Evolutionary conservation across 2,797 vertebrate genomes (phyloP).

Genomic region (Thalassophryne amazonica): DNA sequence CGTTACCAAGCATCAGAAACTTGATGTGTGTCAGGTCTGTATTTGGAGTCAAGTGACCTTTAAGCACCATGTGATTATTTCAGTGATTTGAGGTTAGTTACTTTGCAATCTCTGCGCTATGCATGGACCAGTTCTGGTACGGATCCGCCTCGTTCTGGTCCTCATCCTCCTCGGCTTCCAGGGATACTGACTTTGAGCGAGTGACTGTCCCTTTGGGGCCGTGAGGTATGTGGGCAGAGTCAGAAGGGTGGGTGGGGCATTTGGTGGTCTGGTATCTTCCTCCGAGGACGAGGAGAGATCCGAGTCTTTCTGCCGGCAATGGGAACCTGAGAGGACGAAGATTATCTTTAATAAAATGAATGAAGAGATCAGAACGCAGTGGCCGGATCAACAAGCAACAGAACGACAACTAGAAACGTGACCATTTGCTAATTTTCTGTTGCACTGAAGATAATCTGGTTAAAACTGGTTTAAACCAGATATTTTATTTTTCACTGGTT

Average conservation of each 20-base stretch:
- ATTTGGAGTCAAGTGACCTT: no score
- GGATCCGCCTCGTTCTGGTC: conserved; percentile 84
- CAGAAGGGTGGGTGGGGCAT: conserved; percentile 79
- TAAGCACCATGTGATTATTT: no score
- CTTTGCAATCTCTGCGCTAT: conserved; percentile 92
- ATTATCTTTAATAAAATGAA: no score
- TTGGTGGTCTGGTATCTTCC: conserved; percentile 88
- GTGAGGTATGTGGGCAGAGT: conserved; percentile 80
- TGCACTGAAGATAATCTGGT: no score
- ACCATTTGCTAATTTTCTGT: no score
- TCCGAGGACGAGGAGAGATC: conserved; percentile 95
- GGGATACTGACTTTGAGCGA: conserved; percentile 62
- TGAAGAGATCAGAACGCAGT: no score
- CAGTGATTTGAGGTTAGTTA: background rate
- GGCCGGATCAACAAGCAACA: no score
- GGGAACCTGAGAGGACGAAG: conserved; percentile 78
- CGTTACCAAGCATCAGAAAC: no score
- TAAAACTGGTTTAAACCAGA: no score
- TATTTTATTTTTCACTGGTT: no score
- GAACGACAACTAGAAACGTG: no score
- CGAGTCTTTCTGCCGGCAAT: conserved; percentile 85
- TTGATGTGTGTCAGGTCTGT: no score
- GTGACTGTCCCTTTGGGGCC: conserved; percentile 38
- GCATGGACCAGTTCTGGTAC: conserved; percentile 89
- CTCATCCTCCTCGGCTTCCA: conserved; percentile 78